Conservation (phyloP, 2,888 invertebrate species). For the Himalopsyche tibetana region DNA sequence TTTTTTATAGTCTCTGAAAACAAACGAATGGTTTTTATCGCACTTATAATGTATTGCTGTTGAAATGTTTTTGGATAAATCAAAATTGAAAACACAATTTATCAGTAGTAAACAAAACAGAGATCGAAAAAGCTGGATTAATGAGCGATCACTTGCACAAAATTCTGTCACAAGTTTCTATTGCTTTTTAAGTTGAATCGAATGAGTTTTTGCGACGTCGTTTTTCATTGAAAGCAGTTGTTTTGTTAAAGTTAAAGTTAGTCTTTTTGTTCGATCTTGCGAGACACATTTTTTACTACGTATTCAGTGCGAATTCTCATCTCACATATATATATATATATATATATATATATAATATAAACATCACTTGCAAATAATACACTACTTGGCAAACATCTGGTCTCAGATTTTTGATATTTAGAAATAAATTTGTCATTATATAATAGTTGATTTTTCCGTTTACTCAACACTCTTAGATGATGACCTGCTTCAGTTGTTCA, state of each 20-base stretch:
- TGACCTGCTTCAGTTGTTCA: no score
- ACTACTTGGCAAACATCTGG: no score
- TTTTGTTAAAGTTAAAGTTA: not conserved
- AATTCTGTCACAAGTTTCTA: conserved; percentile 19
- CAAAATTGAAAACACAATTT: conserved; percentile 13
- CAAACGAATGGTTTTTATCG: not conserved
- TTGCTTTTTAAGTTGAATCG: conserved; percentile 10
- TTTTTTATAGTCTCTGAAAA: not conserved
- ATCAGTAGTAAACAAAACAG: not conserved
- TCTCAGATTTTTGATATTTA: no score
- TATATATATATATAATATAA: no score
- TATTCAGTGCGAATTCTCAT: no score
- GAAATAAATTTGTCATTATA: no score
- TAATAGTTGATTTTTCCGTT: no score
- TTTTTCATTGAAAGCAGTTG: not conserved
- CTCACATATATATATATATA: no score
- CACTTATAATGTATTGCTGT: not conserved
- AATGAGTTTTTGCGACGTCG: not conserved
- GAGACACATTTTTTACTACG: no score
- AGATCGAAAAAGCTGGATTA: conserved; percentile 11
- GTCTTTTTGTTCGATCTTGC: not conserved
- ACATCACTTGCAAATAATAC: no score
- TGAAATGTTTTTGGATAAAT: not conserved
- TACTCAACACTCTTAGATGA: no score
- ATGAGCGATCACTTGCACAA: conserved; percentile 30